Conservation (phyloP, 2,113 vertebrate genomes). For the Rutilus rutilus region DNA sequence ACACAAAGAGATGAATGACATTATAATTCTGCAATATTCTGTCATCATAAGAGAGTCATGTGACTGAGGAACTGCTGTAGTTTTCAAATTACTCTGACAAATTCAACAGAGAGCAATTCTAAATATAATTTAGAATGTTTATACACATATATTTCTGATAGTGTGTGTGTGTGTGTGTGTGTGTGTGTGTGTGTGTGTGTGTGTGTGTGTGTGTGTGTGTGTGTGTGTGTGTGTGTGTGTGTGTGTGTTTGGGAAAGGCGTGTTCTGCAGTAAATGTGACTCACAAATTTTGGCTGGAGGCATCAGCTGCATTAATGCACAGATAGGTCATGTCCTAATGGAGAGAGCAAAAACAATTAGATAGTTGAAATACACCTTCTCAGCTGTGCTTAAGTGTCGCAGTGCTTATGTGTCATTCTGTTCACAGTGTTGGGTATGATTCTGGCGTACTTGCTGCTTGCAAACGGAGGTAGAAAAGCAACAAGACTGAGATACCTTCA, state of each 20-base stretch:
- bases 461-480: too few relatives aligned
- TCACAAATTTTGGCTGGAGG: constrained; percentile 86
- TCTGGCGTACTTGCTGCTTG: too few relatives aligned
- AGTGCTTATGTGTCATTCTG: too few relatives aligned
- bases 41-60: constrained; percentile 38
- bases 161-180: not conserved
- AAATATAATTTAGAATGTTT: not conserved
- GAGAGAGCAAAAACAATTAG: not conserved
- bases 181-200: constrained; percentile 28
- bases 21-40: constrained; percentile 16
- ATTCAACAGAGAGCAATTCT: not conserved
- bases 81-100: constrained; percentile 25
- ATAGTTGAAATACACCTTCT: not conserved
- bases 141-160: not conserved
- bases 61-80: constrained; percentile 37
- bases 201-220: constrained; percentile 2
- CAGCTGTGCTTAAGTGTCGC: not conserved
- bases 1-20: not conserved
- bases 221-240: not conserved
- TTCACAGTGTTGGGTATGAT: too few relatives aligned
- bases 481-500: too few relatives aligned
- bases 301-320: constrained; percentile 85
- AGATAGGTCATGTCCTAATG: constrained; percentile 86
- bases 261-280: constrained; percentile 57
- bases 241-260: not conserved